Percentiles rank a stretch among this genome's conserved stretches.
phyloP scores from a whole-genome alignment of 1,140 invertebrate genomes.

The Rhopalosiphum maidis region DNA sequence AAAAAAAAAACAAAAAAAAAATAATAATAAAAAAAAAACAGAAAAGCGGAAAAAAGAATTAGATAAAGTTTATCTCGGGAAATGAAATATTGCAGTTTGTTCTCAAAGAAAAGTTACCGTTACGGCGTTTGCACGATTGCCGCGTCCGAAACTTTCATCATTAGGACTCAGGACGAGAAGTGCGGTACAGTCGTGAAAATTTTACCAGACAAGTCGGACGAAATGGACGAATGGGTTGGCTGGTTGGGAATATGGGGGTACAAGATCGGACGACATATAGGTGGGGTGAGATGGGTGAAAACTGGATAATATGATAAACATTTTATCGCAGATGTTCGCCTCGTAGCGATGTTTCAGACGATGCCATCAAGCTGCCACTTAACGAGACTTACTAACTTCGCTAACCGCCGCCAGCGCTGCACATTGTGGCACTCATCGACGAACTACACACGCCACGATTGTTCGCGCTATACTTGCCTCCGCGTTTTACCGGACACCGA shows the following conservation, averaged over 20 bases:
- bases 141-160: slow-evolving; percentile 48
- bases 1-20: not conserved
- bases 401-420: not conserved
- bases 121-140: slow-evolving; percentile 47
- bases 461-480: not conserved
- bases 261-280: not conserved
- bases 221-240: not conserved
- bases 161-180: slow-evolving; percentile 30
- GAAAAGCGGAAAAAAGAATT: not conserved
- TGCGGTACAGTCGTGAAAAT: slow-evolving; percentile 21
- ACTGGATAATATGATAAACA: slow-evolving; percentile 49
- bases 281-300: not conserved
- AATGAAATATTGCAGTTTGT: slow-evolving; percentile 42
- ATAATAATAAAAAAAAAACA: not conserved
- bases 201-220: slow-evolving; percentile 43
- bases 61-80: slow-evolving; percentile 48
- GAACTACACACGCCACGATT: not conserved
- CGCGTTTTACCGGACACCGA: not conserved
- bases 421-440: not conserved
- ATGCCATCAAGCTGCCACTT: slow-evolving; percentile 52
- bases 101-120: slow-evolving; percentile 38
- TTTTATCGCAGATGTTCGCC: slow-evolving; percentile 55
- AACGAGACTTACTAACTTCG: slow-evolving; percentile 54
- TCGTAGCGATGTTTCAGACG: not conserved
- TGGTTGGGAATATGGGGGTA: not conserved